phyloP scores from a whole-genome alignment of 2,888 invertebrate species.

The Romanomermis culicivorax region DNA sequence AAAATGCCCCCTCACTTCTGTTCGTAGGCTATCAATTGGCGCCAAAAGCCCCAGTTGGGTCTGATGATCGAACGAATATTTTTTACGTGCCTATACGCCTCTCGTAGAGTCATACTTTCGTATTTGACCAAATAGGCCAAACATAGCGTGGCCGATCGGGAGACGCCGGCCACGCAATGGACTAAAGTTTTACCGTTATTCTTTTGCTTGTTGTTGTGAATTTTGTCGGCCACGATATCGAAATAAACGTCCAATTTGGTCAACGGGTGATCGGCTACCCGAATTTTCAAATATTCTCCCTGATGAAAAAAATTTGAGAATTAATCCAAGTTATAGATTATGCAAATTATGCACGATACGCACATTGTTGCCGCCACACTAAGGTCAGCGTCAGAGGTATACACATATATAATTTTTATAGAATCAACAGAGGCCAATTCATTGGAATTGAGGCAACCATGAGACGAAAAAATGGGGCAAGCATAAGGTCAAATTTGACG shows the following conservation, averaged over 20 bases:
- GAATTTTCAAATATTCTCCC: conserved; percentile 45
- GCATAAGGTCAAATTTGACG: too few species aligned
- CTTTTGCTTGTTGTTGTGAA: conserved; percentile 13
- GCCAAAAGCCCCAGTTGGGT: conserved; percentile 73
- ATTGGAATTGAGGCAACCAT: too few species aligned
- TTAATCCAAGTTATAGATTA: too few species aligned
- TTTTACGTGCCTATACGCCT: conserved; percentile 34
- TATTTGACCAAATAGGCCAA: conserved; percentile 70
- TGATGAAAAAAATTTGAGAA: too few species aligned
- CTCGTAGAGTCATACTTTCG: conserved; percentile 51
- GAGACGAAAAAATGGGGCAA: too few species aligned
- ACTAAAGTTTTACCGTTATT: conserved; percentile 47
- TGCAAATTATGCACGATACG: too few species aligned
- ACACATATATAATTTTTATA: too few species aligned
- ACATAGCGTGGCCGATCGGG: conserved; percentile 59
- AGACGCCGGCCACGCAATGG: conserved; percentile 74
- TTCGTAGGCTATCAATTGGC: conserved; percentile 65
- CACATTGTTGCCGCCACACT: too few species aligned
- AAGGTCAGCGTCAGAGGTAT: too few species aligned
- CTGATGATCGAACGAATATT: conserved; percentile 48
- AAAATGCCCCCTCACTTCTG: too few species aligned
- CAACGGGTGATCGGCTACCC: conserved; percentile 49
- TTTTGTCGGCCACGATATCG: conserved; percentile 36
- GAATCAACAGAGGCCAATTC: too few species aligned
- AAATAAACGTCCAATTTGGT: conserved; percentile 51